Evolutionary conservation across 2,113 vertebrate species (phyloP).

Genomic region (Nymphicus hollandicus): DNA sequence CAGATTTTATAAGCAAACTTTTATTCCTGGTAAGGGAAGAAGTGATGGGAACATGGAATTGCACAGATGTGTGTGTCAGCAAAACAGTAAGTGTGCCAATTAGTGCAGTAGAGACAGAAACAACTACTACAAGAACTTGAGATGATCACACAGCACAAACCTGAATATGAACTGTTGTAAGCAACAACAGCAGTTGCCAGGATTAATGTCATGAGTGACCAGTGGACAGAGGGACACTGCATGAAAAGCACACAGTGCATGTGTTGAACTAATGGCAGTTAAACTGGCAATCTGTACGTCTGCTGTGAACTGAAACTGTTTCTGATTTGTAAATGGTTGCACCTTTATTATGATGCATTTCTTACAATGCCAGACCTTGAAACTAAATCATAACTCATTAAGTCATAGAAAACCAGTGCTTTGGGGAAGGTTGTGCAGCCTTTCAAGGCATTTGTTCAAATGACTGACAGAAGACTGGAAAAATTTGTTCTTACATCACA

Average conservation of each 20-base stretch:
- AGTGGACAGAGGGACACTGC: neutral
- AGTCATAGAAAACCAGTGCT: neutral
- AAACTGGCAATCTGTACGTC: neutral
- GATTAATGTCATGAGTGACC: neutral
- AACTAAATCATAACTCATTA: neutral
- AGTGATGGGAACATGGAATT: neutral
- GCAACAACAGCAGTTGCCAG: neutral
- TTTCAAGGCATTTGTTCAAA: neutral
- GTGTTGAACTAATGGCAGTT: neutral
- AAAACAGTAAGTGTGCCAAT: neutral
- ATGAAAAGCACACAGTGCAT: neutral
- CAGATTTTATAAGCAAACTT: neutral
- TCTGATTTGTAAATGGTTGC: neutral
- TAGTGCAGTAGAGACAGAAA: neutral
- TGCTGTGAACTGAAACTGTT: neutral
- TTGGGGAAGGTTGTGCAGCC: neutral
- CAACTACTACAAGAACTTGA: neutral
- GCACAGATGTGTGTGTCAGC: neutral
- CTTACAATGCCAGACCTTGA: neutral
- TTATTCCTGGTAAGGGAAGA: slow-evolving; percentile 24
- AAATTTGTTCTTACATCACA: neutral
- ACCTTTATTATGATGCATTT: neutral
- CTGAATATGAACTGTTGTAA: neutral
- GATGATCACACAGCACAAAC: neutral
- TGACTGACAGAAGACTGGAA: neutral